Conservation (phyloP, 92 coral and sea anemone genomes). For the Bergia sp. region DNA sequence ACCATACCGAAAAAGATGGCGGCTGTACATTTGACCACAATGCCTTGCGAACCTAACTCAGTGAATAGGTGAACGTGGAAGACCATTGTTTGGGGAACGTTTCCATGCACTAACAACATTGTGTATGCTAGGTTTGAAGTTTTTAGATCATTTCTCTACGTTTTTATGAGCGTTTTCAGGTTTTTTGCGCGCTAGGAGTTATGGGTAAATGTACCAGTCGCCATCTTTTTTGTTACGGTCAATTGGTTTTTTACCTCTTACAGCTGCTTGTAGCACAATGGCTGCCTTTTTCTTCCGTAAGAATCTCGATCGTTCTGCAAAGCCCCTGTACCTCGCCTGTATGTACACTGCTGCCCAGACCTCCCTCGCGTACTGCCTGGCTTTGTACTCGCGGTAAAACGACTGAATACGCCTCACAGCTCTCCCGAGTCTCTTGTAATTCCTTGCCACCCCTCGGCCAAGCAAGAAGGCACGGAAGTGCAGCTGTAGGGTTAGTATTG, state of each 20-base stretch:
- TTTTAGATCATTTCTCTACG: too few relatives aligned
- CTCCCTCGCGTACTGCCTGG: constrained; percentile 41
- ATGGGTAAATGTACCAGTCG: too few relatives aligned
- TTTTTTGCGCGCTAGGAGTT: too few relatives aligned
- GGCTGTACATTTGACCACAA: too few relatives aligned
- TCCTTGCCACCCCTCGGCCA: constrained; percentile 73
- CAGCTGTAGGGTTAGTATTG: constrained; percentile 65
- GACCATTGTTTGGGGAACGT: too few relatives aligned
- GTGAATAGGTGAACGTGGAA: too few relatives aligned
- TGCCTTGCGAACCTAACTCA: too few relatives aligned
- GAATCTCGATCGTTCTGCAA: constrained; percentile 55
- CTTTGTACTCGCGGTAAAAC: constrained; percentile 60
- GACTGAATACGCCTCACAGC: constrained; percentile 69
- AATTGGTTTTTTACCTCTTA: constrained; percentile 35
- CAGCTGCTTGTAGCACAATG: constrained; percentile 69
- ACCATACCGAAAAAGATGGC: too few relatives aligned
- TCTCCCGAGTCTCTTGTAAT: constrained; percentile 60
- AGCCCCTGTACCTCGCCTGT: constrained; percentile 76
- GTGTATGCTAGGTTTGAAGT: too few relatives aligned
- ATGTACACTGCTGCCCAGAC: constrained; percentile 68
- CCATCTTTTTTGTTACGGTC: too few relatives aligned
- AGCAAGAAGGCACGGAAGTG: constrained; percentile 76
- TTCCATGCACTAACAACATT: too few relatives aligned
- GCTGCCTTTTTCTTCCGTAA: constrained; percentile 54
- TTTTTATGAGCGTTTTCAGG: too few relatives aligned